phyloP scores from a whole-genome alignment of 1,140 invertebrate species.

The Brachionus asplanchnoidis region DNA sequence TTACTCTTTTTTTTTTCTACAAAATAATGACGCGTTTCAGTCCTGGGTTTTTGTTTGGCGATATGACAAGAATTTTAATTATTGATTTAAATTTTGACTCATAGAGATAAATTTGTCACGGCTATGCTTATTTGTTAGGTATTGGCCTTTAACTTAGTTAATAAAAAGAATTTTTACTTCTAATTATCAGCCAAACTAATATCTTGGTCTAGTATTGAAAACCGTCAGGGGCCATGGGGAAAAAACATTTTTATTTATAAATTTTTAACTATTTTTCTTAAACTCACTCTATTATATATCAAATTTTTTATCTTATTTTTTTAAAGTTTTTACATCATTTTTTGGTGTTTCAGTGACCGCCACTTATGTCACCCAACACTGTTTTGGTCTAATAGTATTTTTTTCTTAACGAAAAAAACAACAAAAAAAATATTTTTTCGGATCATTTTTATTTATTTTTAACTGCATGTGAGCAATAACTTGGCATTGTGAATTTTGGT shows the following conservation, averaged over 20 bases:
- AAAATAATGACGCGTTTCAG: background rate
- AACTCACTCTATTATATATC: too few relatives aligned
- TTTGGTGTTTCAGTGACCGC: background rate
- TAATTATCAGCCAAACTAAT: background rate
- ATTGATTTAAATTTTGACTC: slow-evolving; percentile 4
- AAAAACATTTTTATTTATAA: too few relatives aligned
- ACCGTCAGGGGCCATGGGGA: too few relatives aligned
- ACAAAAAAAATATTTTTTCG: too few relatives aligned
- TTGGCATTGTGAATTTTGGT: too few relatives aligned
- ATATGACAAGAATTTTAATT: slow-evolving; percentile 20
- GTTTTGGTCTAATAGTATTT: too few relatives aligned
- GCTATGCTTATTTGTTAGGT: background rate
- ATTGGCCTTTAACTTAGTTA: background rate
- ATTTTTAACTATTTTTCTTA: too few relatives aligned
- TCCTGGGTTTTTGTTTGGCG: background rate
- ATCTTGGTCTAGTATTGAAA: background rate
- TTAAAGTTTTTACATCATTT: background rate
- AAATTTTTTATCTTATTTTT: background rate
- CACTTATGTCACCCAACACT: too few relatives aligned
- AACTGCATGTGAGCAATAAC: too few relatives aligned
- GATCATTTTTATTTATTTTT: too few relatives aligned
- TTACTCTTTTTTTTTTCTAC: background rate
- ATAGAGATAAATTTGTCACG: background rate
- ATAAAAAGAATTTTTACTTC: background rate
- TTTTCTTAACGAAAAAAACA: too few relatives aligned